phyloP scores from a whole-genome alignment of 1,140 invertebrate genomes.

The Zelostemma sp. region DNA sequence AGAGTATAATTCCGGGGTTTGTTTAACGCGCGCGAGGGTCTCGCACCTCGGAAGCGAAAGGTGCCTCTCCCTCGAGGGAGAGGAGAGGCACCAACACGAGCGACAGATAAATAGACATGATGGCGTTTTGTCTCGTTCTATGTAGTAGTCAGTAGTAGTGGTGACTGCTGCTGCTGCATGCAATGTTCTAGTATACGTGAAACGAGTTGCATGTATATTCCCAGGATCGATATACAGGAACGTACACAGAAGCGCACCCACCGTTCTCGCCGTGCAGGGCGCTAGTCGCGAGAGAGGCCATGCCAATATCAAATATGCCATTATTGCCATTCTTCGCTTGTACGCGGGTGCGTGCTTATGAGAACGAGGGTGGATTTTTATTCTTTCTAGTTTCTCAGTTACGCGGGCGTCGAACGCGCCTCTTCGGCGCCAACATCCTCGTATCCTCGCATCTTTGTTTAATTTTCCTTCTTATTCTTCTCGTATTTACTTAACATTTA shows the following conservation, averaged over 20 bases:
- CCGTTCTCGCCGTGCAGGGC: slow-evolving; percentile 19
- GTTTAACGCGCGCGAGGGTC: too few relatives aligned
- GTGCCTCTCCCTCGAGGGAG: slow-evolving; percentile 21
- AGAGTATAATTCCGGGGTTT: too few relatives aligned
- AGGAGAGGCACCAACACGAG: too few relatives aligned
- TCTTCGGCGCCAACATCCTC: too few relatives aligned
- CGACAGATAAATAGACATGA: slow-evolving; percentile 52
- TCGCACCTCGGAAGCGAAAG: slow-evolving; percentile 14
- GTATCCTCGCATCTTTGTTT: slow-evolving; percentile 4
- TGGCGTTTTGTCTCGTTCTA: slow-evolving; percentile 49
- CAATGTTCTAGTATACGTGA: slow-evolving; percentile 3
- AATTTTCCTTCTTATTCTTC: too few relatives aligned
- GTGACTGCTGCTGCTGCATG: too few relatives aligned
- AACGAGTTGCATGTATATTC: slow-evolving; percentile 41
- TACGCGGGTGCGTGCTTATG: slow-evolving; percentile 14
- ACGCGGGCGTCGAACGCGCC: slow-evolving; percentile 6
- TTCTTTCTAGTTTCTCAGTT: slow-evolving; percentile 1
- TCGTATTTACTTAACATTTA: too few relatives aligned
- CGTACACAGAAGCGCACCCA: slow-evolving; percentile 32
- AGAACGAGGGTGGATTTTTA: slow-evolving; percentile 37
- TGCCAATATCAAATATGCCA: too few relatives aligned
- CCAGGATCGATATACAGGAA: slow-evolving; percentile 62
- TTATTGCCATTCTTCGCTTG: slow-evolving; percentile 19
- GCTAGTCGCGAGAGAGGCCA: slow-evolving; percentile 37
- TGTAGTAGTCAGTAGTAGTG: too few relatives aligned